These are phyloP conservation scores for Borostomias antarcticus DNA, from an alignment of 2,797 vertebrate species.

Conservation along the genomic window DNA sequence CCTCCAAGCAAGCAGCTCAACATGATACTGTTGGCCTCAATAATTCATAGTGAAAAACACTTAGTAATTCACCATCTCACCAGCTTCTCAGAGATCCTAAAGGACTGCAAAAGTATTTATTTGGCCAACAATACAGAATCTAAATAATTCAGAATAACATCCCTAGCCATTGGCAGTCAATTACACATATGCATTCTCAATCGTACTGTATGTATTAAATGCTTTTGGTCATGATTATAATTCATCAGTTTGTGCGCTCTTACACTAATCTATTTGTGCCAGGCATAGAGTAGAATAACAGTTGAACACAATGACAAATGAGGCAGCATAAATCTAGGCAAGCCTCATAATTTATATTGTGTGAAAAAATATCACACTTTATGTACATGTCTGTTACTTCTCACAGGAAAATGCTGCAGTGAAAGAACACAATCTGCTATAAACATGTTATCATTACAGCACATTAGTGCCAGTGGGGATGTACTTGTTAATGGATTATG, in stretches of 20 bases:
- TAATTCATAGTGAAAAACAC: constrained; percentile 23
- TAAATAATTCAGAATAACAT: constrained; percentile 45
- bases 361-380: constrained; percentile 28
- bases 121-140: constrained; percentile 34
- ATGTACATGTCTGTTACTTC: constrained; percentile 18
- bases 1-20: constrained; percentile 12
- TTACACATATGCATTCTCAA: too few species aligned
- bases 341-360: neutral
- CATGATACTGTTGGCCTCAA: constrained; percentile 17
- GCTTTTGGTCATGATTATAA: neutral
- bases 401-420: constrained; percentile 29
- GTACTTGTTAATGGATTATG: constrained; percentile 37
- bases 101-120: constrained; percentile 37
- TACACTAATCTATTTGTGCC: constrained; percentile 44
- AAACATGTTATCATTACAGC: constrained; percentile 40
- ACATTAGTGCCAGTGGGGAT: constrained; percentile 38
- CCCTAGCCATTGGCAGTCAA: too few species aligned
- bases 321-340: too few species aligned
- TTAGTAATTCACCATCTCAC: constrained; percentile 22
- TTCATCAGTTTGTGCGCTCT: constrained; percentile 33
- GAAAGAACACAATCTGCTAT: constrained; percentile 35
- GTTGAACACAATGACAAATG: constrained; percentile 43
- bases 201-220: neutral
- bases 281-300: constrained; percentile 45
- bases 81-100: constrained; percentile 19